Evolutionary conservation across 1,140 invertebrate genomes (phyloP), one percentile per base, ranked within the genome.

Genomic region (Dolichoris vasculosae): DNA sequence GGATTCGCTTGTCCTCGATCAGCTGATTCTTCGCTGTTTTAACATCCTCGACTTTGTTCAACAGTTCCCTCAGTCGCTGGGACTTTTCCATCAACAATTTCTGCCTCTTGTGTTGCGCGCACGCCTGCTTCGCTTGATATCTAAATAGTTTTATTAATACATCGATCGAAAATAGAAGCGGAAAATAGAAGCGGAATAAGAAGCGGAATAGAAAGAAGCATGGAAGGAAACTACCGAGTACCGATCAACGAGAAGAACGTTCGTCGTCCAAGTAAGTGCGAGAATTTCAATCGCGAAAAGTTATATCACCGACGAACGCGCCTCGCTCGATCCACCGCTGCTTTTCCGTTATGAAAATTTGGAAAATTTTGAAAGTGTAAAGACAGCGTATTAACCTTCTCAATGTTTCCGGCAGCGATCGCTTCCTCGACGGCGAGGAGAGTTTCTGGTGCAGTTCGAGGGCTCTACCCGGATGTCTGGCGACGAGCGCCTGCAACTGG

Each of bases 361-460:
- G n/a, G 43, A 69, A 69, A 59, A 59, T 64, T 11, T 30, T 3
- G 4, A 2, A 7, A 4, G 6, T 64, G 30, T 7, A 69, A 69
- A 69, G 8, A 7, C 15, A 32, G 9, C 1, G 64, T 17, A 69
- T n/a, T 1, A 40, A 84, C 86, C 82, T 86, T 43, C 82, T 35
- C 0, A 86, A 51, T 0, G 96, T 96, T 90, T 98, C 97, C 71
- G 97, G 95, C 32, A 97, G 89, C 40, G 96, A 97, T 84, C 97
- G 95, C 88, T 97, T 96, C 77, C 97, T 94, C 6, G 97, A 97
- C 0, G 98, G 97, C 73, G 97, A 98, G 0, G 97, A 98, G 0
- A 99, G 91, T 92, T 99, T 99, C 89, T 98, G 97, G 91, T 99
- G 98, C 69, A 99, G 94, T 88, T 98, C 97, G 77, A 98, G 94